Conservation (phyloP, 2,797 vertebrate genomes). For the Leptodactylus fallax region DNA sequence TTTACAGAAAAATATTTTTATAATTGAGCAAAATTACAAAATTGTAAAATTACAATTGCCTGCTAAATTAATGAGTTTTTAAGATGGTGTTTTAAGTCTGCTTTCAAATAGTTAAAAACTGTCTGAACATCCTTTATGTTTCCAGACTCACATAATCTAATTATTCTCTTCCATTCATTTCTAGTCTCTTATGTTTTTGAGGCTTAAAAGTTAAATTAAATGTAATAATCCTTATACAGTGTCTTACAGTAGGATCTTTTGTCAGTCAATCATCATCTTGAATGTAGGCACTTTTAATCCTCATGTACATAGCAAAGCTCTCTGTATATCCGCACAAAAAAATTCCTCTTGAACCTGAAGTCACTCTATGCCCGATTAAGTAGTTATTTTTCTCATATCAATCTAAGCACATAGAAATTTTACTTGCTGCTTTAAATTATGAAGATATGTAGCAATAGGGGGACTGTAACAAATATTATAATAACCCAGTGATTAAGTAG, state of each 20-base stretch:
- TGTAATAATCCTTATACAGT: background rate
- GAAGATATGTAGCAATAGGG: too few species aligned
- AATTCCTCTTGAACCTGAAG: too few species aligned
- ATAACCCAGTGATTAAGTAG: too few species aligned
- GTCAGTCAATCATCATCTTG: background rate
- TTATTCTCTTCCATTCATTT: background rate
- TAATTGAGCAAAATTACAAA: background rate
- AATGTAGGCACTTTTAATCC: background rate
- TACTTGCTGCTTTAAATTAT: too few species aligned
- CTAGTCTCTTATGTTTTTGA: background rate
- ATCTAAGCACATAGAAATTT: too few species aligned
- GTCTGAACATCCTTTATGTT: background rate
- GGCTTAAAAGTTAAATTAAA: background rate
- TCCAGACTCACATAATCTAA: background rate
- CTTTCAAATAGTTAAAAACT: background rate
- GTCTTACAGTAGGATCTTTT: background rate
- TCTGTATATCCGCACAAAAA: too few species aligned
- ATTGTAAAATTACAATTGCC: background rate
- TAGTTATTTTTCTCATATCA: too few species aligned
- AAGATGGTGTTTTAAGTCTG: background rate
- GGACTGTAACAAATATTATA: too few species aligned
- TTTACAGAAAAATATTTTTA: too few species aligned
- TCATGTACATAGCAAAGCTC: too few species aligned
- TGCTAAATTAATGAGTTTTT: too few species aligned
- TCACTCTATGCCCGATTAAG: too few species aligned